These are phyloP conservation scores for Thymallus thymallus DNA, from an alignment of 2,113 vertebrate species.

Conservation along the genomic window DNA sequence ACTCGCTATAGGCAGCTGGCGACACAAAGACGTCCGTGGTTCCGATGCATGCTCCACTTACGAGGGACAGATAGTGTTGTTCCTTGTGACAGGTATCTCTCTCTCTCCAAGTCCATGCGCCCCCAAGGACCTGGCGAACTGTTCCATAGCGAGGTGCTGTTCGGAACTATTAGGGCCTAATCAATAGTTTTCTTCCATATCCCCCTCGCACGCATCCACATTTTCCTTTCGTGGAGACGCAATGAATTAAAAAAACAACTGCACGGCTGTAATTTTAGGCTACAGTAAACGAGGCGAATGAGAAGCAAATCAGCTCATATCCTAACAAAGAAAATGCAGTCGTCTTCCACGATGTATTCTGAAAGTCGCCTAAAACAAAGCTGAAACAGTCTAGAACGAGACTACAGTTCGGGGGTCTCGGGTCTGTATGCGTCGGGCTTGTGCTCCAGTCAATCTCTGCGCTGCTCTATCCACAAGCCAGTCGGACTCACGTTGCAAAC, in stretches of 20 bases:
- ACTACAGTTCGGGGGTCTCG: constrained; percentile 6
- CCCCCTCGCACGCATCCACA: constrained; percentile 33
- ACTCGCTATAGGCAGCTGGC: constrained; percentile 52
- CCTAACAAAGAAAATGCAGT: constrained; percentile 39
- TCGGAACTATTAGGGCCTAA: constrained; percentile 27
- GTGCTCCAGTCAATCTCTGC: neutral
- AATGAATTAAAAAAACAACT: constrained; percentile 38
- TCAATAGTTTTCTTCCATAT: constrained; percentile 7
- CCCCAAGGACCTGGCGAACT: constrained; percentile 47
- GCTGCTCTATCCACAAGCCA: constrained; percentile 28
- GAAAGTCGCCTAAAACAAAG: constrained; percentile 2
- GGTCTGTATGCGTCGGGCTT: neutral
- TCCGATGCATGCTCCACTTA: constrained; percentile 65
- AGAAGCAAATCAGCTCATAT: constrained; percentile 52
- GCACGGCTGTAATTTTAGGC: constrained; percentile 48
- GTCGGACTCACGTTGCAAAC: constrained; percentile 60
- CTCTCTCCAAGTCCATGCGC: constrained; percentile 39
- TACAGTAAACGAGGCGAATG: constrained; percentile 33
- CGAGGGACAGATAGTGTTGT: constrained; percentile 36
- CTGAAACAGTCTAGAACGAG: neutral
- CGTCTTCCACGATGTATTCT: constrained; percentile 29
- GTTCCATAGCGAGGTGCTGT: constrained; percentile 62
- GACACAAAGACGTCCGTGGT: constrained; percentile 62
- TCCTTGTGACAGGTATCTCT: constrained; percentile 42
- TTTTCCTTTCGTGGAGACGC: constrained; percentile 32